phyloP scores from a whole-genome alignment of 2,113 vertebrate species.

The Pyrgilauda ruficollis region DNA sequence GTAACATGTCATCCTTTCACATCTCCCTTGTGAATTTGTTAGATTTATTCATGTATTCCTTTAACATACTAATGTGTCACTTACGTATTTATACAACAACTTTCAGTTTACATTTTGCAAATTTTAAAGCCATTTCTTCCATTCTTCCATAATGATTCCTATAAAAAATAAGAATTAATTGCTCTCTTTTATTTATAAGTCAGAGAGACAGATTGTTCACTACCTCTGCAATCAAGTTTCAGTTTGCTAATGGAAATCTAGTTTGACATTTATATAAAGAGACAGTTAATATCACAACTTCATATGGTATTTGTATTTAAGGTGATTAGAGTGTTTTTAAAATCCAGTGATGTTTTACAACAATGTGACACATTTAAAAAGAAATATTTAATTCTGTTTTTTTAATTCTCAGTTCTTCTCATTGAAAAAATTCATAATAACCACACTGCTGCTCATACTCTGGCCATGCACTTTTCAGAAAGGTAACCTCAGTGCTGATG shows the following conservation, averaged over 20 bases:
- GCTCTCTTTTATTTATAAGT: not conserved
- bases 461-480: not conserved
- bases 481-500: not conserved
- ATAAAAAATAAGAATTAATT: not conserved
- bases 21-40: conserved; percentile 6
- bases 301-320: not conserved
- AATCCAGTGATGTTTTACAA: not conserved
- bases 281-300: not conserved
- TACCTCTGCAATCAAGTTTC: not conserved
- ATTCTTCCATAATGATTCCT: not conserved
- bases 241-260: not conserved
- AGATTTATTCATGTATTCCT: not conserved
- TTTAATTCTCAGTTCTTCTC: not conserved
- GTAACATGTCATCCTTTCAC: not conserved
- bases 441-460: not conserved
- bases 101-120: not conserved
- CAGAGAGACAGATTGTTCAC: not conserved
- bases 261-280: not conserved
- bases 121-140: conserved; percentile 31
- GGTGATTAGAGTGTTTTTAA: not conserved
- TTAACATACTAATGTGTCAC: conserved; percentile 11
- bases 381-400: not conserved
- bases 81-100: conserved; percentile 43
- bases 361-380: not conserved
- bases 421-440: not conserved